A percentile compares a stretch with the other conserved stretches of the same genome.
These are phyloP conservation scores for Elachura formosa DNA, from an alignment of 2,113 vertebrate genomes.

Conservation along the genomic window DNA sequence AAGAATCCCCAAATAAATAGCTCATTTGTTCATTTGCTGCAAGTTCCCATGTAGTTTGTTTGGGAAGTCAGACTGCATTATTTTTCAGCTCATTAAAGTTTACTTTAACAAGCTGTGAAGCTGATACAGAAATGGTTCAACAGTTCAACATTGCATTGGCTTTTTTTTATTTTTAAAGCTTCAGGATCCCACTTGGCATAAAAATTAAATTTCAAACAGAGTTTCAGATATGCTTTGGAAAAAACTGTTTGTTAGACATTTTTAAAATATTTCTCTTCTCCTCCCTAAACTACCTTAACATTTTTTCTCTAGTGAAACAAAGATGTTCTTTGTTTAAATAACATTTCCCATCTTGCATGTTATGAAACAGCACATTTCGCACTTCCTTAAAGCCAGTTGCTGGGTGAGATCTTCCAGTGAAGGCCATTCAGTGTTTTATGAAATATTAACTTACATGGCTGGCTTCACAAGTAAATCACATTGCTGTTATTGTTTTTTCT, in stretches of 20 bases:
- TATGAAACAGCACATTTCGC: constrained; percentile 34
- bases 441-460: background rate
- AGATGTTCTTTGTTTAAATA: constrained; percentile 35
- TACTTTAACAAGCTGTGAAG: constrained; percentile 52
- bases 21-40: background rate
- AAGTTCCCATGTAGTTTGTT: constrained; percentile 26
- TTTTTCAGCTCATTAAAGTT: constrained; percentile 46
- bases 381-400: constrained; percentile 6
- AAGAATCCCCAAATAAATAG: constrained; percentile 31
- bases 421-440: background rate
- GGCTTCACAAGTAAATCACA: background rate
- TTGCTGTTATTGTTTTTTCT: background rate
- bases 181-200: constrained; percentile 14
- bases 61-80: constrained; percentile 23
- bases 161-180: background rate
- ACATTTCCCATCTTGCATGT: background rate
- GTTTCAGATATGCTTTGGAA: background rate
- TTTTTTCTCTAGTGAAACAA: constrained; percentile 10
- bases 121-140: constrained; percentile 26
- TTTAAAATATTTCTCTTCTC: background rate
- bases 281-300: background rate
- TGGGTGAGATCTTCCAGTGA: constrained; percentile 15
- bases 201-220: constrained; percentile 14
- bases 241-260: constrained; percentile 10
- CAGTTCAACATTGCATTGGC: background rate